Conservation (phyloP, 2,797 vertebrate species). For the Vireo griseus region DNA sequence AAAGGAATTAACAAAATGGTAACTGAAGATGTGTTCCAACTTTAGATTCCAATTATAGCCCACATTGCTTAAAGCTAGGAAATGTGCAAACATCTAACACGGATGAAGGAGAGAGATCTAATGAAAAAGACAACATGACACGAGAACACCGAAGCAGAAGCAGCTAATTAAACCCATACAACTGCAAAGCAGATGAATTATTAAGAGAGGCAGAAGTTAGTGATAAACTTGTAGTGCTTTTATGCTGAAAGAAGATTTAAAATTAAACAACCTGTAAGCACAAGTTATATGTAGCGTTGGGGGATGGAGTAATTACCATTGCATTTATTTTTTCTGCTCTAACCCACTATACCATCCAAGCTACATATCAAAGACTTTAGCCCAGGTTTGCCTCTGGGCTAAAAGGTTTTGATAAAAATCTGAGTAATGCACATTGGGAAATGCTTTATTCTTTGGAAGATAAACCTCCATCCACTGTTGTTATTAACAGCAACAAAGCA, state of each 20-base stretch:
- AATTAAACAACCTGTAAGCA: neutral
- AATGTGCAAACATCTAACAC: slow-evolving; percentile 39
- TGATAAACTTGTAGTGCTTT: neutral
- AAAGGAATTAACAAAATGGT: slow-evolving; percentile 44
- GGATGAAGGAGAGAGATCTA: neutral
- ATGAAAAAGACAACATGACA: slow-evolving; percentile 52
- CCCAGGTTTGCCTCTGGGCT: neutral
- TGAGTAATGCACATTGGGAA: neutral
- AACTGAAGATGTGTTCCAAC: slow-evolving; percentile 34
- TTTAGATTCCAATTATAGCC: slow-evolving; percentile 47
- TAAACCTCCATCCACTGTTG: neutral
- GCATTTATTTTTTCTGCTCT: neutral
- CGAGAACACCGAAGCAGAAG: neutral
- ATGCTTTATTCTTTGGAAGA: neutral
- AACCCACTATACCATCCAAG: neutral
- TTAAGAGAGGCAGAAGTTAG: neutral
- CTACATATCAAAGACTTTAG: neutral
- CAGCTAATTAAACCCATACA: slow-evolving; percentile 23
- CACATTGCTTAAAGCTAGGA: slow-evolving; percentile 40
- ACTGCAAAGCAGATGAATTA: neutral
- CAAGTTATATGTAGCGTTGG: neutral
- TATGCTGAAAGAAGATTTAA: neutral
- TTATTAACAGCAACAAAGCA: neutral
- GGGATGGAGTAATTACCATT: neutral
- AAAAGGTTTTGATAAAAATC: neutral